phyloP scores from a whole-genome alignment of 2,888 invertebrate species.

The Spodoptera exigua region DNA sequence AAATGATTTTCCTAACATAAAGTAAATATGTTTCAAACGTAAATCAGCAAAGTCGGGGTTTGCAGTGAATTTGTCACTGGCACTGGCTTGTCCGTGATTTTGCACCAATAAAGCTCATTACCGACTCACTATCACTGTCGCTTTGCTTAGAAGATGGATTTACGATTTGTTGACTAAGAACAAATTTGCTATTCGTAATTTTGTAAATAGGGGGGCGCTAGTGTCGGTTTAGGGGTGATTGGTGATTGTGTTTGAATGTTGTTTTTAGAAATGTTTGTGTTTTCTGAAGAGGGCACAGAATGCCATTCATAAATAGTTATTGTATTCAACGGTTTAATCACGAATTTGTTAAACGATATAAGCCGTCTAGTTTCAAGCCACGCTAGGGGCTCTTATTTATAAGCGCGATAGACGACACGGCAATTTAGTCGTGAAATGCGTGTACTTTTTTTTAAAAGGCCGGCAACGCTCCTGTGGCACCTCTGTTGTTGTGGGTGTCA shows the following conservation, averaged over 20 bases:
- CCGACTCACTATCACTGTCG: conserved; percentile 62
- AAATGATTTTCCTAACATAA: conserved; percentile 23
- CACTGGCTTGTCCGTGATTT: conserved; percentile 74
- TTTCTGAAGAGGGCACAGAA: no score
- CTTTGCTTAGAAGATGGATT: conserved; percentile 64
- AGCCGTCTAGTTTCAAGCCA: no score
- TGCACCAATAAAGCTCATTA: conserved; percentile 79
- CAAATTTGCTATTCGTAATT: conserved; percentile 52
- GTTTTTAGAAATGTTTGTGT: no score
- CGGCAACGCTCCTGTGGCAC: no score
- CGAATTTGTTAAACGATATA: no score
- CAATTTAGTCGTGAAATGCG: no score
- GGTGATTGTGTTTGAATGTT: background rate
- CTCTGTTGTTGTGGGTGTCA: no score
- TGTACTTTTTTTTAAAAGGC: no score
- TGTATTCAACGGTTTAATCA: no score
- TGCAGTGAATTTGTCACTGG: conserved; percentile 67
- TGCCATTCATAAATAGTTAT: no score
- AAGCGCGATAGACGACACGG: no score
- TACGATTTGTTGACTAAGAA: conserved; percentile 67
- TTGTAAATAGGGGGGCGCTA: conserved; percentile 30
- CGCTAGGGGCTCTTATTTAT: no score
- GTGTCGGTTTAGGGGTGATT: conserved; percentile 7
- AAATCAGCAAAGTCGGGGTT: conserved; percentile 62
- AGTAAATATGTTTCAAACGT: conserved; percentile 41